phyloP scores from a whole-genome alignment of 2,888 invertebrate genomes.

The Drosophila pseudotalamancana region DNA sequence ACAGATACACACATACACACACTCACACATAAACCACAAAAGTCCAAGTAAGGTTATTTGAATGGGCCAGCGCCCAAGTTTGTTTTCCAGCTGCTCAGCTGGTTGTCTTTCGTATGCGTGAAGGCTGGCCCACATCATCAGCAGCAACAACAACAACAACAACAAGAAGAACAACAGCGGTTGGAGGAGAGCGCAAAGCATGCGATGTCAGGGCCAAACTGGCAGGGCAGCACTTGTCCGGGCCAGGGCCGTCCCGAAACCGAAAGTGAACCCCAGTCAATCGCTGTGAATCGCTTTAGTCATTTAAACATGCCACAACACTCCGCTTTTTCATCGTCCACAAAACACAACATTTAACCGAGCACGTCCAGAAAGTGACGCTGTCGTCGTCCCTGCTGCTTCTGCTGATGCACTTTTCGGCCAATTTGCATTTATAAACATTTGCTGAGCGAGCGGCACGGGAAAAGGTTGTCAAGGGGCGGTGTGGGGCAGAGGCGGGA shows the following conservation, averaged over 20 bases:
- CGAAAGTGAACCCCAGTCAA: constrained; percentile 39
- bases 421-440: constrained; percentile 80
- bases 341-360: constrained; percentile 42
- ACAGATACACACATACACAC: not conserved
- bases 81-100: constrained; percentile 20
- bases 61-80: constrained; percentile 11
- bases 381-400: constrained; percentile 19
- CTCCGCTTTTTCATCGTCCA: constrained; percentile 11
- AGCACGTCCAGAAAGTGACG: constrained; percentile 61
- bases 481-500: not conserved
- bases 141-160: too few relatives aligned
- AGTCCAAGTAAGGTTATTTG: constrained; percentile 25
- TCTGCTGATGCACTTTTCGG: constrained; percentile 69
- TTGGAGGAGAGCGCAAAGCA: constrained; percentile 2
- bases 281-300: constrained; percentile 29
- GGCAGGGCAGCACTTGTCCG: constrained; percentile 3
- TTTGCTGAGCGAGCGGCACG: constrained; percentile 33
- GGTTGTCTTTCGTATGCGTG: constrained; percentile 38
- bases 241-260: constrained; percentile 25
- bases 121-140: constrained; percentile 47
- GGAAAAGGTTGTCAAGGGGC: not conserved
- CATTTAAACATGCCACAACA: constrained; percentile 23
- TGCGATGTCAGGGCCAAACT: constrained; percentile 38
- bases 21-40: constrained; percentile 13
- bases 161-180: too few relatives aligned